Percentiles rank a stretch among this genome's conserved stretches.
Conservation (phyloP, 2,888 invertebrate species). For the Tetragnatha montana region DNA sequence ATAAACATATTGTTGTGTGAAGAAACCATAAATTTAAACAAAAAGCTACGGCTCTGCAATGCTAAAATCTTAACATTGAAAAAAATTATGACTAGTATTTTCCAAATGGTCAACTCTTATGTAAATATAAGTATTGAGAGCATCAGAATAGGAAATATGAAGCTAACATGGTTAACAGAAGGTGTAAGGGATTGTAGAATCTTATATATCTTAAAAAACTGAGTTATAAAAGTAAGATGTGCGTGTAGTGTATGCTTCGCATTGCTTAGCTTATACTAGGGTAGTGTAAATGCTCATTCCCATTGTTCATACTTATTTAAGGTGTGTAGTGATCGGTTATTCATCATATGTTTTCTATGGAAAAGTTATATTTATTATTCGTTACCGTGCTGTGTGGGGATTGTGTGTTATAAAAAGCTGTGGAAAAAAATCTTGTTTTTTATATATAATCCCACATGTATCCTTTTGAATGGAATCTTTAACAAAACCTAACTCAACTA, state of each 20-base stretch:
- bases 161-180: not conserved
- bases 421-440: not conserved
- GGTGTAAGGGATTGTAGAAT: not conserved
- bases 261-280: constrained; percentile 13
- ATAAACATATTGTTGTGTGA: too few relatives aligned
- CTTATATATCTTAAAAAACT: not conserved
- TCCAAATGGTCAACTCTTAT: too few relatives aligned
- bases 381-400: not conserved
- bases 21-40: too few relatives aligned
- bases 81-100: too few relatives aligned
- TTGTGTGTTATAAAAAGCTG: constrained; percentile 1
- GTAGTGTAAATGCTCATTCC: constrained; percentile 32
- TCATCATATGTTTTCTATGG: constrained; percentile 15
- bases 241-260: not conserved
- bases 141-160: constrained; percentile 24
- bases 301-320: constrained; percentile 25
- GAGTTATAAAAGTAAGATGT: not conserved
- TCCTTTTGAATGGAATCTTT: not conserved
- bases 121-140: too few relatives aligned
- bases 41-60: too few relatives aligned
- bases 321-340: constrained; percentile 37
- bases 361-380: constrained; percentile 25
- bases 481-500: not conserved
- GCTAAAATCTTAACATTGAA: too few relatives aligned
- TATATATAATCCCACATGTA: not conserved